phyloP scores from a whole-genome alignment of 2,113 vertebrate species.

The Cyphomyrus discorhynchus region DNA sequence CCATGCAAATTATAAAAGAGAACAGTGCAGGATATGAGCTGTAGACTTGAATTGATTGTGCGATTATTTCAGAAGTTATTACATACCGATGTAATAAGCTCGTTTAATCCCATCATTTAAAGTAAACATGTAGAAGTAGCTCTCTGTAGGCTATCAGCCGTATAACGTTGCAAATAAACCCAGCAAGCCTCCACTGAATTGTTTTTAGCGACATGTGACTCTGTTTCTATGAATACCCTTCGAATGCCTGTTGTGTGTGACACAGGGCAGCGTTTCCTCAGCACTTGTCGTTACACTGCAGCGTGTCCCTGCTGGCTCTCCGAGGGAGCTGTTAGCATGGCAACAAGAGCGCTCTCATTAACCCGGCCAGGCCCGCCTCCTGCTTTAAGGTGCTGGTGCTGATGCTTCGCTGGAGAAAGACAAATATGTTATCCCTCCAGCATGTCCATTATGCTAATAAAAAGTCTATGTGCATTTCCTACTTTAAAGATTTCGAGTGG shows the following conservation, averaged over 20 bases:
- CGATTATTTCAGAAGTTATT: not conserved
- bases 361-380: not conserved
- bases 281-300: not conserved
- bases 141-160: not conserved
- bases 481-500: not conserved
- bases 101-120: not conserved
- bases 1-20: conserved; percentile 5
- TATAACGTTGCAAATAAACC: not conserved
- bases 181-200: not conserved
- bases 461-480: not conserved
- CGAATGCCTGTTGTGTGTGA: not conserved
- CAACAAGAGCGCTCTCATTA: not conserved
- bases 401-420: not conserved
- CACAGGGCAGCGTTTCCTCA: not conserved
- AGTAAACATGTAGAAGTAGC: not conserved
- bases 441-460: not conserved
- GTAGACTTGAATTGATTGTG: not conserved
- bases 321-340: conserved; percentile 9
- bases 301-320: not conserved
- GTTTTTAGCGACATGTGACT: not conserved
- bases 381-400: not conserved
- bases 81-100: not conserved
- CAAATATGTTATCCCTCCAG: not conserved
- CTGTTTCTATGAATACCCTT: not conserved
- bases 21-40: not conserved